These are phyloP conservation scores for Octopus bimaculoides DNA, from an alignment of 1,140 invertebrate species.

Conservation along the genomic window DNA sequence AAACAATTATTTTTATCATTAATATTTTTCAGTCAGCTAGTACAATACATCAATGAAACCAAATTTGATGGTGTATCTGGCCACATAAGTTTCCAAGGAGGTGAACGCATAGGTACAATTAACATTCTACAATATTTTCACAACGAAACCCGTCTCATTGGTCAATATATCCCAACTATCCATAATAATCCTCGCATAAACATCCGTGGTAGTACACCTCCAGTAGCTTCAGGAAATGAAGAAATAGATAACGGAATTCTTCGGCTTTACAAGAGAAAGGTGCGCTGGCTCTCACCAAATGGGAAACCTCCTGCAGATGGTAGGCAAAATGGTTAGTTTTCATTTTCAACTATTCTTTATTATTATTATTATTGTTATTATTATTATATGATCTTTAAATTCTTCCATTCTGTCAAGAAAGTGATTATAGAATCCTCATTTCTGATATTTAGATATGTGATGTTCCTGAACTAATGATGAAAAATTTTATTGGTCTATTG, in stretches of 20 bases:
- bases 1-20: neutral
- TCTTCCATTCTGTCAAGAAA: no score
- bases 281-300: slow-evolving; percentile 67
- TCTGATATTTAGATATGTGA: no score
- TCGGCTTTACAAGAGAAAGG: slow-evolving; percentile 61
- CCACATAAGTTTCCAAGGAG: slow-evolving; percentile 68
- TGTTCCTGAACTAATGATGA: no score
- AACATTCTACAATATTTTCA: slow-evolving; percentile 72
- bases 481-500: no score
- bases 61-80: slow-evolving; percentile 78
- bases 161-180: slow-evolving; percentile 64
- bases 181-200: neutral
- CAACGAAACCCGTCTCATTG: slow-evolving; percentile 61
- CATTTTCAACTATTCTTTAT: neutral
- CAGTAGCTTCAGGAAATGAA: neutral
- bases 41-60: slow-evolving; percentile 58
- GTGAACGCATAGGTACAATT: slow-evolving; percentile 70
- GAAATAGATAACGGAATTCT: slow-evolving; percentile 48
- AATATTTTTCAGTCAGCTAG: slow-evolving; percentile 54
- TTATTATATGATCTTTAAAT: neutral
- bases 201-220: no score
- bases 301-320: slow-evolving; percentile 70
- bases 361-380: neutral
- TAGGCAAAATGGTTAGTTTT: neutral
- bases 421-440: no score